Base-by-base conservation (phyloP, 2,113 vertebrate species). In the Hiodon tergisus region DNA sequence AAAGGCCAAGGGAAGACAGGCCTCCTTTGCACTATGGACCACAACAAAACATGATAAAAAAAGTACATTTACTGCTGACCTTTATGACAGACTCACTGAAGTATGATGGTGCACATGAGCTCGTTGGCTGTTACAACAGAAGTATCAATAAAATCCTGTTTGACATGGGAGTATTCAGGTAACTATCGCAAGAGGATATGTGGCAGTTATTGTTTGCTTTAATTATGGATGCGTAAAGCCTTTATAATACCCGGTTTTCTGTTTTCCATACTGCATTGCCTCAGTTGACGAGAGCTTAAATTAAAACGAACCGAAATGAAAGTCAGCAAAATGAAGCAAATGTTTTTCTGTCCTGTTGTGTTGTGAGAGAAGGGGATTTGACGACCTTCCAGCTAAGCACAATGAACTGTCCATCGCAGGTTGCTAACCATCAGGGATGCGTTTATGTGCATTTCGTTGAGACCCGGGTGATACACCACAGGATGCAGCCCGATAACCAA, bases 131-230 rank as follows among this genome's bases (percentile, higher is more conserved):
- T 63, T 73, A 60, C 68, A 67, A 55, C 8, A 63, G 51, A 31
- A 51, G 69, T 70, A 77, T 77, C 63, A 52, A 76, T 60, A 62
- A 31, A 31, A 31, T 31, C 0, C 31, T 31, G 55, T 82, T 79
- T 59, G 73, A 76, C 78, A 83, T 61, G 69, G 78, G 86, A 61
- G 53, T 65, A 72, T 66, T 67, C 7, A 52, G 75, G 79, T 79
- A 81, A 81, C 80, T 85, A 80, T 82, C 84, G 83, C 80, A 81
- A 83, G 48, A 46, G 82, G 82, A 85, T 87, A 82, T 83, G 81
- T 76, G 71, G 82, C 73, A 79, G 77, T 77, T 70, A 79, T 81
- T 84, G 81, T 80, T 85, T 81, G 82, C 83, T 81, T 85, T 77
- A 59, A 84, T 82, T 75, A 7, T 75, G 0, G 81, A 82, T 84